phyloP scores from a whole-genome alignment of 2,888 invertebrate species.

The Chymomyza fuscimana region DNA sequence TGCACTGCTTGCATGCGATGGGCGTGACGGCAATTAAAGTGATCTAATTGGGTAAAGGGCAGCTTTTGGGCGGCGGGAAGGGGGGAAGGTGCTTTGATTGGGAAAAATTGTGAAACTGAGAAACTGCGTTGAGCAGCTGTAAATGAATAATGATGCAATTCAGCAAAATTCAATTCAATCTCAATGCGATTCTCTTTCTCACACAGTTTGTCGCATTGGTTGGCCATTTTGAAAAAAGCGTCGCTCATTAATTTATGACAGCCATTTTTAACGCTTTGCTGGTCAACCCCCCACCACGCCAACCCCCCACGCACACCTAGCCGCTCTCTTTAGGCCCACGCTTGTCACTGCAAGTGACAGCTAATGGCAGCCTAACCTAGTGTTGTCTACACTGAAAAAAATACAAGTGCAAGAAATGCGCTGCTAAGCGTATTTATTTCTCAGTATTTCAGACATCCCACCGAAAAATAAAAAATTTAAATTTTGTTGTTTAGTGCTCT shows the following conservation, averaged over 20 bases:
- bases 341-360: conserved; percentile 52
- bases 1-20: conserved; percentile 39
- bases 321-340: background rate
- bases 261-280: conserved; percentile 73
- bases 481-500: too few relatives aligned
- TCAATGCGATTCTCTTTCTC: conserved; percentile 35
- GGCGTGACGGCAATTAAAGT: conserved; percentile 44
- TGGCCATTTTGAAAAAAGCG: conserved; percentile 52
- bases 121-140: conserved; percentile 48
- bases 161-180: conserved; percentile 73
- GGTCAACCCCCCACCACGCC: conserved; percentile 24
- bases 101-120: conserved; percentile 6
- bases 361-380: conserved; percentile 40
- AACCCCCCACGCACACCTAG: background rate
- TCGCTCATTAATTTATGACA: conserved; percentile 76
- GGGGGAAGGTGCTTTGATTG: background rate
- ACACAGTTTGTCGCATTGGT: conserved; percentile 13
- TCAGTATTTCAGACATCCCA: too few relatives aligned
- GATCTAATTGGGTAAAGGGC: background rate
- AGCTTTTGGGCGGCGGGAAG: background rate
- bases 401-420: background rate
- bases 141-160: conserved; percentile 75
- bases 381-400: conserved; percentile 1
- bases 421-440: too few relatives aligned
- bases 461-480: too few relatives aligned